Base-by-base conservation (phyloP, 2,888 invertebrate species). In the Polydesmus complanatus region DNA sequence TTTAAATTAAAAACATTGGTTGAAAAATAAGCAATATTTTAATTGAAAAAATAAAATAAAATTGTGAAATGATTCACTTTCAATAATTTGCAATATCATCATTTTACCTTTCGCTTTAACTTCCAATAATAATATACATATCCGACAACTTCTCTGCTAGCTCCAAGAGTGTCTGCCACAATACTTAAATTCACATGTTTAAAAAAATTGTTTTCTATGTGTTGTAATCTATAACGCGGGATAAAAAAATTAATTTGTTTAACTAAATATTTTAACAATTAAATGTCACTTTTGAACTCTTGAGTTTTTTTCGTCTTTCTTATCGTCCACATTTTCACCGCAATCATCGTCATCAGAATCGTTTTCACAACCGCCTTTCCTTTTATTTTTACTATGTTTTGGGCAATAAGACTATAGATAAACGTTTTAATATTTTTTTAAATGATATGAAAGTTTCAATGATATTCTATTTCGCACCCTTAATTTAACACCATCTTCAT, bases 111-210 rank as follows among this genome's bases (percentile, higher is more conserved):
- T 72, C 97, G 81, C 74, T 96, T 97, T 63, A 96, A 77, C 74
- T 93, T 93, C 97, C 97, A 98, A 74, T 94, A 98, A 73, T 91
- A 88, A 73, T 88, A 94, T 69, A 96, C 88, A 68, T 86, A 85
- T 68, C 85, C 82, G 63, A 95, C 83, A 58, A 88, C 85, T 68
- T 92, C 91, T 68, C 83, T 81, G 71, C 92, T 90, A 51, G 90
- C 82, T 69, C 90, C 86, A 61, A 90, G 78, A 71, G 86, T 86
- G 66, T 84, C 81, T 11, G 73, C 69, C 2, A 92, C 84, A 71
- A 92, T 91, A 74, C 86, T 87, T 27, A 86, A 79, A 69, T 83
- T 85, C 19, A 95, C 93, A 71, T 92, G 89, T 70, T 85, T 87
- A 74, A 89, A 91, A 74, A 96, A 96, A 74, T 94, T 92, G 26